These are phyloP conservation scores for Triplophysa siluroides DNA, from an alignment of 2,113 vertebrate genomes.

Conservation along the genomic window DNA sequence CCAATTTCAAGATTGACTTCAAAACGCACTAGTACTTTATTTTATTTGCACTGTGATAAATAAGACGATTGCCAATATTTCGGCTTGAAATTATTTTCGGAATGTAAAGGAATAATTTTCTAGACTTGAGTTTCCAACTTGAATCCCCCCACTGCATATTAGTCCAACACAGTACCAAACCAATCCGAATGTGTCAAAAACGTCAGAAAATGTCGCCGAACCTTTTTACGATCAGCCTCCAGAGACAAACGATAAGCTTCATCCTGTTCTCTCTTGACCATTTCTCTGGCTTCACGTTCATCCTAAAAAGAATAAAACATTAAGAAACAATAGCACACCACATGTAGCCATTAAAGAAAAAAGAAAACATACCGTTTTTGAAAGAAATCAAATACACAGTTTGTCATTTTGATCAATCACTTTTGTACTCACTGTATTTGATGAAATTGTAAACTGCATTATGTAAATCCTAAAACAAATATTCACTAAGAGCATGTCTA, in stretches of 20 bases:
- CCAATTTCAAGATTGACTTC: too few species aligned
- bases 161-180: background rate
- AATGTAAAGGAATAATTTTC: too few species aligned
- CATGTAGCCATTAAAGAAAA: background rate
- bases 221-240: slow-evolving; percentile 98
- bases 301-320: slow-evolving; percentile 73
- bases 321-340: background rate
- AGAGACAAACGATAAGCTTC: slow-evolving; percentile 96
- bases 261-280: slow-evolving; percentile 96
- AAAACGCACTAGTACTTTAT: too few species aligned
- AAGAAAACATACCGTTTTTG: background rate
- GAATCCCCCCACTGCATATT: too few species aligned
- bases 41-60: too few species aligned
- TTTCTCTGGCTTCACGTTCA: slow-evolving; percentile 96
- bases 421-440: background rate
- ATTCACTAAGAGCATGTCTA: background rate
- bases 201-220: slow-evolving; percentile 52
- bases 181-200: background rate
- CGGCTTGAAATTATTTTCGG: too few species aligned
- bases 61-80: too few species aligned
- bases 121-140: too few species aligned
- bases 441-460: background rate
- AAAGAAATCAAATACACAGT: too few species aligned
- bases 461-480: background rate
- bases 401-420: too few species aligned